Percentiles rank a stretch among this genome's conserved stretches.
Evolutionary conservation across 1,140 invertebrate genomes (phyloP).

Genomic region (Sarcophaga peregrina): DNA sequence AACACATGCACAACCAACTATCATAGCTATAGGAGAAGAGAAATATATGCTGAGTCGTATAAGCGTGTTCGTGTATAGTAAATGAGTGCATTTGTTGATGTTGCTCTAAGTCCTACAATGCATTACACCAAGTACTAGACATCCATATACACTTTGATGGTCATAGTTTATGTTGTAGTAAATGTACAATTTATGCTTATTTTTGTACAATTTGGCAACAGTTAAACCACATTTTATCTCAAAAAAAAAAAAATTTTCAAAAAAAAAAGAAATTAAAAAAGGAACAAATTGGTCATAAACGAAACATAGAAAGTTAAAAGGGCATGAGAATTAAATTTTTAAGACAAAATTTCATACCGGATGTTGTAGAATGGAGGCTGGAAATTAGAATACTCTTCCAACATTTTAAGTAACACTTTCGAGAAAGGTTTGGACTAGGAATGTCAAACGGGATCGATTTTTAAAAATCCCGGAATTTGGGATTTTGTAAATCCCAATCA

Average conservation of each 20-base stretch:
- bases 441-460: too few relatives aligned
- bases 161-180: constrained; percentile 38
- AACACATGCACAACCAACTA: neutral
- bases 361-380: too few relatives aligned
- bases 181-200: constrained; percentile 41
- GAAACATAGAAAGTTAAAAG: constrained; percentile 7
- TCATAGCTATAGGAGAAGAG: neutral
- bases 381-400: too few relatives aligned
- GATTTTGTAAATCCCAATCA: too few relatives aligned
- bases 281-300: neutral
- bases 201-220: constrained; percentile 40
- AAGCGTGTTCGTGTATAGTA: neutral
- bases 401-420: too few relatives aligned
- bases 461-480: too few relatives aligned
- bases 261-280: constrained; percentile 15
- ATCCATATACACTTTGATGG: neutral
- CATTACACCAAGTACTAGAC: neutral
- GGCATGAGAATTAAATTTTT: neutral
- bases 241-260: neutral
- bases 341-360: neutral
- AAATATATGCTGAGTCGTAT: neutral
- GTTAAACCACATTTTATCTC: constrained; percentile 33
- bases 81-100: neutral
- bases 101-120: neutral
- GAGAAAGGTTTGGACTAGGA: too few relatives aligned